Evolutionary conservation across 2,888 invertebrate genomes (phyloP).

Genomic region (Ornithoptera alexandrae): DNA sequence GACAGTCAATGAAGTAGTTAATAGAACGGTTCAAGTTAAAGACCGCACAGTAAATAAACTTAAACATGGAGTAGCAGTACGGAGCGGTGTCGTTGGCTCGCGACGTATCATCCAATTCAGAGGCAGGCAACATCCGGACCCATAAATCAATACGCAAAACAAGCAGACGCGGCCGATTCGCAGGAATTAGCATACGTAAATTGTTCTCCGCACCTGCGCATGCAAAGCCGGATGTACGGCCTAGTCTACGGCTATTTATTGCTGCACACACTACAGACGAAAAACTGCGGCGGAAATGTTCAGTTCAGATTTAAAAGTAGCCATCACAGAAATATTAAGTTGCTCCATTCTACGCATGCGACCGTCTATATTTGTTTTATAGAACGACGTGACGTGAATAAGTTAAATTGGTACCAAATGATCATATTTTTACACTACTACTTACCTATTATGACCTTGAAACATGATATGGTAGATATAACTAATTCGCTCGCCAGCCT

Average conservation of each 20-base stretch:
- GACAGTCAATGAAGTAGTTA: constrained; percentile 9
- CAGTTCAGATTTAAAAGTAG: too few relatives aligned
- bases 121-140: constrained; percentile 6
- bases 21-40: constrained; percentile 12
- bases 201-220: constrained; percentile 43
- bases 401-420: too few relatives aligned
- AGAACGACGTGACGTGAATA: too few relatives aligned
- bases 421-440: too few relatives aligned
- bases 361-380: too few relatives aligned
- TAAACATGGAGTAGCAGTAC: background rate
- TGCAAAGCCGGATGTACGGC: constrained; percentile 13
- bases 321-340: too few relatives aligned
- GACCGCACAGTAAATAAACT: constrained; percentile 15
- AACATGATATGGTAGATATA: too few relatives aligned
- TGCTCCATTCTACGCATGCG: too few relatives aligned
- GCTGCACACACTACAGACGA: too few relatives aligned
- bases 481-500: too few relatives aligned
- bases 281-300: too few relatives aligned
- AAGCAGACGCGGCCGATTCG: constrained; percentile 34
- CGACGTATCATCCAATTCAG: constrained; percentile 26
- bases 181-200: constrained; percentile 46
- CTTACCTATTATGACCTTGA: too few relatives aligned
- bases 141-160: constrained; percentile 35
- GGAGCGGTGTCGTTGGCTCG: background rate
- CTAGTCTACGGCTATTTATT: constrained; percentile 11